phyloP scores from a whole-genome alignment of 2,797 vertebrate species.

The Channallabes apus region DNA sequence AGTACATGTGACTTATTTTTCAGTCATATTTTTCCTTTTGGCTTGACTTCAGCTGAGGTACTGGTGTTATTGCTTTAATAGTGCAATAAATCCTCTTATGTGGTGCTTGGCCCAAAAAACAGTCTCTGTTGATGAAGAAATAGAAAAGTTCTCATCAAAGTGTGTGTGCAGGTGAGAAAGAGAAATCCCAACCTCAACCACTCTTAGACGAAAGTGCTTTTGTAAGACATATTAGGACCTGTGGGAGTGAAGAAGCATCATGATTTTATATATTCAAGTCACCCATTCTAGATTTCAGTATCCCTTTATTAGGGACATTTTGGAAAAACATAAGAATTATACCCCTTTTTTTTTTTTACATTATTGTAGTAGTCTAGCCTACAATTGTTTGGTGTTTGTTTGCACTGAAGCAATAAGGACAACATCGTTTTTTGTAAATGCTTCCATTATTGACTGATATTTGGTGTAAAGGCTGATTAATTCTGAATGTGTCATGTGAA shows the following conservation, averaged over 20 bases:
- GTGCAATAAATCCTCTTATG: conserved; percentile 38
- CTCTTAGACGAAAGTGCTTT: background rate
- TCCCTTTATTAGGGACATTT: background rate
- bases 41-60: conserved; percentile 9
- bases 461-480: background rate
- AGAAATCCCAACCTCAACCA: background rate
- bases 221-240: background rate
- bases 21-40: conserved; percentile 21
- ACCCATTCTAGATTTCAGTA: background rate
- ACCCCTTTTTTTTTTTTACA: background rate
- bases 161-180: background rate
- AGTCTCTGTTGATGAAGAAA: conserved; percentile 7
- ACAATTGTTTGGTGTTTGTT: background rate
- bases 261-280: background rate
- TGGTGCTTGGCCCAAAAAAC: conserved; percentile 23
- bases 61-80: conserved; percentile 43
- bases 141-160: background rate
- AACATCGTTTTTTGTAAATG: background rate
- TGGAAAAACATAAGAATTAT: background rate
- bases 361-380: background rate
- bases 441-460: background rate
- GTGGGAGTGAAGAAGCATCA: background rate
- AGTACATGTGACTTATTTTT: background rate
- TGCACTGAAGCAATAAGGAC: background rate
- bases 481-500: background rate